Conservation (phyloP, 2,888 invertebrate species). For the Cryptus viduatorius region DNA sequence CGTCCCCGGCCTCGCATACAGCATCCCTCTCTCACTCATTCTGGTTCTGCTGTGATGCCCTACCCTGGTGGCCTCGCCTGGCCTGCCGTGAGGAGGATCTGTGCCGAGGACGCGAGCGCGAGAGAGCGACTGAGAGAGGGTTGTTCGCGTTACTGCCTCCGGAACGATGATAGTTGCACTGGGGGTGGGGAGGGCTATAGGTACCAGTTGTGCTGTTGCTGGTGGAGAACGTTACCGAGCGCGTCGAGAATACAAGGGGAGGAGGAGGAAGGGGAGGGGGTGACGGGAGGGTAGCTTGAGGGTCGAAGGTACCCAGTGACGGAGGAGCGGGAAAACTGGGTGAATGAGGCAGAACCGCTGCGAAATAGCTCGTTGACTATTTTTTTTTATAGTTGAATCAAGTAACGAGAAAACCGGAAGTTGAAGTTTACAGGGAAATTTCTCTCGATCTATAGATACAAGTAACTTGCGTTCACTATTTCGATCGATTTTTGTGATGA, state of each 20-base stretch:
- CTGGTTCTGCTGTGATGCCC: constrained; percentile 40
- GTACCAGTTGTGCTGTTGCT: constrained; percentile 31
- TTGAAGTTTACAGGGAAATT: background rate
- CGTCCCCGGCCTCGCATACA: constrained; percentile 71
- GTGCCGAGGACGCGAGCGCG: constrained; percentile 75
- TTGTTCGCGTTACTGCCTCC: constrained; percentile 41
- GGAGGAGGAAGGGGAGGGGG: constrained; percentile 73
- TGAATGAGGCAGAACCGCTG: constrained; percentile 76
- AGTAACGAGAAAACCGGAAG: background rate
- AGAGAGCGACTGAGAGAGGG: constrained; percentile 59
- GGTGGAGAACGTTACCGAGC: constrained; percentile 42
- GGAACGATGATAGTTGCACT: constrained; percentile 30
- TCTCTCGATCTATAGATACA: background rate
- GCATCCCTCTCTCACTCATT: constrained; percentile 63
- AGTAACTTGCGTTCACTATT: background rate
- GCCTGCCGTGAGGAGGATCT: constrained; percentile 69
- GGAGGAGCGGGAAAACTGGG: constrained; percentile 74
- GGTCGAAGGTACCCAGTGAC: constrained; percentile 67
- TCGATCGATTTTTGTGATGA: too few species aligned
- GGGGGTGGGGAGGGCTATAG: background rate
- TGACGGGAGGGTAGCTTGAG: constrained; percentile 76
- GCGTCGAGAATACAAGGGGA: constrained; percentile 34
- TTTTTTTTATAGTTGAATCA: constrained; percentile 33
- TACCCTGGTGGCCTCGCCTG: constrained; percentile 48
- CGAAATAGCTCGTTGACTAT: constrained; percentile 67